Evolutionary conservation across 2,888 invertebrate species (phyloP).

Genomic region (Coenonympha glycerion): DNA sequence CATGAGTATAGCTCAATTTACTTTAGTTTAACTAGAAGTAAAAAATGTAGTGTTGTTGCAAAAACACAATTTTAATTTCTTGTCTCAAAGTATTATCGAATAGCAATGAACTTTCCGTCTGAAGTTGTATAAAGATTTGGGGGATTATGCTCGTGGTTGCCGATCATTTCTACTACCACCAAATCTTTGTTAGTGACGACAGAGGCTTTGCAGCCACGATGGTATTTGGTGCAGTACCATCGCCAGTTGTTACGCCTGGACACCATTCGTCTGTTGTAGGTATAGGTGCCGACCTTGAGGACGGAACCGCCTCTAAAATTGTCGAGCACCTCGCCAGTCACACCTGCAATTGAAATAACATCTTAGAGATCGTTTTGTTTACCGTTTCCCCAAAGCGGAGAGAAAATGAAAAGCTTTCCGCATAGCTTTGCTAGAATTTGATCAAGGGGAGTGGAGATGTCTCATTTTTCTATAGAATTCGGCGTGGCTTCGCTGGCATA

Average conservation of each 20-base stretch:
- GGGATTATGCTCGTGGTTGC: conserved; percentile 27
- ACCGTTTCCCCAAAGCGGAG: too few relatives aligned
- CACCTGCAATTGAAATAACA: conserved; percentile 11
- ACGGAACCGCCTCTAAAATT: conserved; percentile 12
- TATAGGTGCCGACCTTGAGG: conserved; percentile 14
- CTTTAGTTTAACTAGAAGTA: too few relatives aligned
- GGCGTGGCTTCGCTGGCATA: too few relatives aligned
- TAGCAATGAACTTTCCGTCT: conserved; percentile 9
- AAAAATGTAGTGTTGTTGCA: too few relatives aligned
- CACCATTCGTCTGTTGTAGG: conserved; percentile 21
- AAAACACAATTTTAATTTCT: too few relatives aligned
- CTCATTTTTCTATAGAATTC: too few relatives aligned
- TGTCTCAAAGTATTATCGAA: conserved; percentile 9
- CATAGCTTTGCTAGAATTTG: too few relatives aligned
- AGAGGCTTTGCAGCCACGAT: conserved; percentile 31
- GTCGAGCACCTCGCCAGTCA: conserved; percentile 4
- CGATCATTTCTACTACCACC: conserved; percentile 13
- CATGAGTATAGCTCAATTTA: too few relatives aligned
- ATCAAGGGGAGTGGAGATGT: too few relatives aligned
- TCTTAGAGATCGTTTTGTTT: background rate
- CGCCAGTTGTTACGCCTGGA: conserved; percentile 13
- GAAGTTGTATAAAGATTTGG: conserved; percentile 13
- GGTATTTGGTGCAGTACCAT: conserved; percentile 37
- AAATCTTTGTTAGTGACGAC: conserved; percentile 25
- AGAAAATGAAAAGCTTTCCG: too few relatives aligned